Percentiles rank a stretch among this genome's conserved stretches.
Conservation (phyloP, 2,888 invertebrate genomes). For the Rhimphoctona megacephalus region DNA sequence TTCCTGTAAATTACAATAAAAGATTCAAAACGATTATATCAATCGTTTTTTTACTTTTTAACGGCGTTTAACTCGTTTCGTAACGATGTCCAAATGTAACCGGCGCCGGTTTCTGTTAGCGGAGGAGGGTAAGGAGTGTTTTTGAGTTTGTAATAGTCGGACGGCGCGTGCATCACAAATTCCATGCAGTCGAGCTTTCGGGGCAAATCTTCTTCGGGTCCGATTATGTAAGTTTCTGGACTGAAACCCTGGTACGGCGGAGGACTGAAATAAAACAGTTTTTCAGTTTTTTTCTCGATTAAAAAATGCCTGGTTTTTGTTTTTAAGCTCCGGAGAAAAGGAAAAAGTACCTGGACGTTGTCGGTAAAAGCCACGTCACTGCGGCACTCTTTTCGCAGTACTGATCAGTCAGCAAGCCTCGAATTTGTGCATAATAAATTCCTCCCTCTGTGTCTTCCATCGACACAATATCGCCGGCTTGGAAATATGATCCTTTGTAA, state of each 20-base stretch:
- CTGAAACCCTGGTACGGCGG: conserved; percentile 92
- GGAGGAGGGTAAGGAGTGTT: conserved; percentile 91
- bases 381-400: conserved; percentile 97
- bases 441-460: conserved; percentile 91
- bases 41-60: conserved; percentile 71
- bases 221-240: conserved; percentile 95
- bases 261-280: conserved; percentile 85
- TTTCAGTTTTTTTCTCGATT: not conserved
- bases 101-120: conserved; percentile 79
- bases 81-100: conserved; percentile 83
- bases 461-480: conserved; percentile 96
- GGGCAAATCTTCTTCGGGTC: conserved; percentile 96
- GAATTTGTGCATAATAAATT: conserved; percentile 95
- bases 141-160: conserved; percentile 93
- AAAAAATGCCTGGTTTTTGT: too few species aligned
- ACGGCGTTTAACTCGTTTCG: conserved; percentile 78
- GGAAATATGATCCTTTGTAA: conserved; percentile 92
- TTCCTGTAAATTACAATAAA: not conserved
- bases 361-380: conserved; percentile 96
- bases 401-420: conserved; percentile 95
- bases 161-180: conserved; percentile 97
- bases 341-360: conserved; percentile 87
- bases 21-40: not conserved
- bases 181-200: conserved; percentile 94
- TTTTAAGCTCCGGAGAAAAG: too few species aligned